Percentiles rank a stretch among this genome's conserved stretches.
Evolutionary conservation across 2,797 vertebrate genomes (phyloP).

Genomic region (Sardinella longiceps): DNA sequence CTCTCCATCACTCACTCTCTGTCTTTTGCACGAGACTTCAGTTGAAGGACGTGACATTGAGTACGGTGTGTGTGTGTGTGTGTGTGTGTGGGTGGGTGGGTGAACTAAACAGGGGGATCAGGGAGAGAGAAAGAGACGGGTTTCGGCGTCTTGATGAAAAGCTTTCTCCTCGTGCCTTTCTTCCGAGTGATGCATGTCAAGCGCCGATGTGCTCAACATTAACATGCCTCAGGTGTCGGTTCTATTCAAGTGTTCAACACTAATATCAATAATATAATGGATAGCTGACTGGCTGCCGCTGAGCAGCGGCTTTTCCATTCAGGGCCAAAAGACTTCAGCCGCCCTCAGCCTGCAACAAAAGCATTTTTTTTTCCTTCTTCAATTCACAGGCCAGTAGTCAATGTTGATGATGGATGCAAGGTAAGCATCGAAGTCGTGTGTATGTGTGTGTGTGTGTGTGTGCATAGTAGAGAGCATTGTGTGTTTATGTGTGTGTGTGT

Average conservation of each 20-base stretch:
- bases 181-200: not conserved
- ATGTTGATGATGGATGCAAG: not conserved
- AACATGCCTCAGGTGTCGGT: not conserved
- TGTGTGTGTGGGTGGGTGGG: too few species aligned
- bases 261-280: not conserved
- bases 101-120: not conserved
- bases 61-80: not conserved
- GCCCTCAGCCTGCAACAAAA: not conserved
- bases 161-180: not conserved
- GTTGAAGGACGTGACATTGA: conserved; percentile 46
- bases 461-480: too few species aligned
- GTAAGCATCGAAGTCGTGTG: not conserved
- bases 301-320: not conserved
- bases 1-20: not conserved
- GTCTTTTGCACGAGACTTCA: conserved; percentile 35
- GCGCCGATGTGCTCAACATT: not conserved
- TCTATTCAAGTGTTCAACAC: not conserved
- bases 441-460: not conserved
- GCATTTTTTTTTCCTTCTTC: not conserved
- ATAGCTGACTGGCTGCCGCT: not conserved
- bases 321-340: not conserved
- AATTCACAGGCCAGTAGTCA: not conserved
- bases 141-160: not conserved
- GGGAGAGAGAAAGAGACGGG: too few species aligned
- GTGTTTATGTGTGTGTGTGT: not conserved